Evolutionary conservation across 1,140 invertebrate species (phyloP).

Genomic region (Brachionus plicatilis): DNA sequence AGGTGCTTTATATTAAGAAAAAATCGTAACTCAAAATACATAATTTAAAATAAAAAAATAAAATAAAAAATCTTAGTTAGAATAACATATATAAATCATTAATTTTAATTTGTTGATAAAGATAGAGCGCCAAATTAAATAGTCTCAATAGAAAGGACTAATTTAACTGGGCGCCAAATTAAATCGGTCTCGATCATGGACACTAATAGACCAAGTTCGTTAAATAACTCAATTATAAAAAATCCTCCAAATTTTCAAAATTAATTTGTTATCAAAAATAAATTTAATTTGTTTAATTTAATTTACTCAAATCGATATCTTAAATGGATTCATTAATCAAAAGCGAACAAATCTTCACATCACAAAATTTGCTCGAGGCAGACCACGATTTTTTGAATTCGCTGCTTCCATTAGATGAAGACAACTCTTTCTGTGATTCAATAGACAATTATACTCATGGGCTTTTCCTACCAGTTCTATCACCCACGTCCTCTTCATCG

Average conservation of each 20-base stretch:
- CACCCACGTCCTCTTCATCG: background rate
- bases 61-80: too few species aligned
- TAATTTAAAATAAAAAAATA: too few species aligned
- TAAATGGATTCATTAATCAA: slow-evolving; percentile 24
- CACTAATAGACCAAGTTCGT: background rate
- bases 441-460: background rate
- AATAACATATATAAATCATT: too few species aligned
- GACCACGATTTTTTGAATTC: background rate
- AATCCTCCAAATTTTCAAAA: background rate
- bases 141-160: background rate
- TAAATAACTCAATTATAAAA: background rate
- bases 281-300: slow-evolving; percentile 11
- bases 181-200: background rate
- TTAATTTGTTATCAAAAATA: slow-evolving; percentile 13
- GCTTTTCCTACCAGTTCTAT: background rate
- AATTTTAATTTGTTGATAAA: background rate
- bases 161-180: background rate
- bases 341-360: background rate
- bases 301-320: background rate
- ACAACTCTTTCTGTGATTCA: background rate
- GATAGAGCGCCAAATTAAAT: background rate
- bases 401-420: background rate
- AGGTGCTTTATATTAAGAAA: too few species aligned
- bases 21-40: too few species aligned
- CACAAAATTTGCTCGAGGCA: background rate